Conservation (phyloP, 2,888 invertebrate species). For the Cryptocheilus praepositus region DNA sequence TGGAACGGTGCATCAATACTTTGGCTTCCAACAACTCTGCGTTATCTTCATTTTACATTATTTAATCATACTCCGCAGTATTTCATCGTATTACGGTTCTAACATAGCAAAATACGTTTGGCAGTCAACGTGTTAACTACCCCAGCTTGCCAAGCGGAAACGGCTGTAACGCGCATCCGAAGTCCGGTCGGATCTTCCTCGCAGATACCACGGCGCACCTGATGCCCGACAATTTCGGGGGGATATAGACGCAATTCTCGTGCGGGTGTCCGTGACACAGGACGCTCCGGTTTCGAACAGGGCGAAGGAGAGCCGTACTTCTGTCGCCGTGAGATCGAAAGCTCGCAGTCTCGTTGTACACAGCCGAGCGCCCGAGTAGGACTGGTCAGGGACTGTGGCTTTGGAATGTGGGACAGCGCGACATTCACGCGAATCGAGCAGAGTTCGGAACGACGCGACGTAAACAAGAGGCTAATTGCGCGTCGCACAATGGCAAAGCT, state of each 20-base stretch:
- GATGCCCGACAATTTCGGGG: conserved; percentile 10
- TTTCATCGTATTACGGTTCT: no score
- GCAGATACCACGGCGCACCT: conserved; percentile 14
- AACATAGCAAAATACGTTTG: no score
- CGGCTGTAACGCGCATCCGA: neutral
- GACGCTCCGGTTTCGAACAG: no score
- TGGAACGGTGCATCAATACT: no score
- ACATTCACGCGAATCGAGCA: conserved; percentile 21
- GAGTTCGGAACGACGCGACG: conserved; percentile 31
- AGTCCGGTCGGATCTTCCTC: neutral
- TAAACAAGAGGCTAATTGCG: conserved; percentile 41
- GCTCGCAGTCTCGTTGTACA: neutral
- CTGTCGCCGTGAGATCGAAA: neutral
- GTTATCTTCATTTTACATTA: no score
- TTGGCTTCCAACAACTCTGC: no score
- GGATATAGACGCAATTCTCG: conserved; percentile 8
- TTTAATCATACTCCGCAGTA: no score
- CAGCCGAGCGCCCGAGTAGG: no score
- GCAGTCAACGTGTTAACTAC: no score
- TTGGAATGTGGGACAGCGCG: conserved; percentile 4
- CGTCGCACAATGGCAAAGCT: conserved; percentile 30
- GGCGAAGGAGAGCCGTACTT: no score
- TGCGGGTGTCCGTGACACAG: neutral
- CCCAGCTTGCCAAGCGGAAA: no score
- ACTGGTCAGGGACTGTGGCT: neutral